Evolutionary conservation across 2,797 vertebrate genomes (phyloP), one percentile per base, ranked within the genome.

Genomic region (Odontamblyopus rebecca): DNA sequence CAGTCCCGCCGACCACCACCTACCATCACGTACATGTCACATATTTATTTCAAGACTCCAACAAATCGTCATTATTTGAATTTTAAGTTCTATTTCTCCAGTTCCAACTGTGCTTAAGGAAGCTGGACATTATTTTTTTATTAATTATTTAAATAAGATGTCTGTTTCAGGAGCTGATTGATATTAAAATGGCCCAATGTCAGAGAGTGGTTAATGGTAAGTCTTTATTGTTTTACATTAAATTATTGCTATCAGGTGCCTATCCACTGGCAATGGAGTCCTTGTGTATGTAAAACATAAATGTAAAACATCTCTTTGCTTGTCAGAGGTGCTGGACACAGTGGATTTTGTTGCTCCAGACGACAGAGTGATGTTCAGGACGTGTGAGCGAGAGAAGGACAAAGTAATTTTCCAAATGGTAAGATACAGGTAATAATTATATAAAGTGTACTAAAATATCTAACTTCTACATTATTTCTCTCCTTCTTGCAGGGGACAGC

Each of bases 341-440:
- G 95, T 99, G 85, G 98, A 99, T 74, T 99, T 97, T 0, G 90
- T 99, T 0, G 96, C 97, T 19, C 96, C 96, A 0, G 96, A 98
- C 69, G 97, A 96, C 1, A 94, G 96, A 65, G 94, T 98, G 35
- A 94, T 99, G 91, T 99, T 99, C 86, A 94, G 97, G 78, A 98
- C 97, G 16, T 98, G 96, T 79, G 92, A 93, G 86, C 93, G 82
- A 72, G 98, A 99, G 82, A 95, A 86, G 72, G 91, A 85, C 68
- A n/a, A 0, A 8, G 94, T 99, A 3, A 90, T 99, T 80, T 99
- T 99, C 87, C 98, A 99, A 76, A 98, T 99, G 98, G 98, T 99
- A 1, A 27, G 1, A 48, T 53, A 11, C n/a, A 6, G 1, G 13
- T n/a, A 8, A 6, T 15, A n/a, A 7, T 44, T 54, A n/a, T n/a